These are phyloP conservation scores for Diadegma fenestrale DNA, from an alignment of 2,888 invertebrate species.

Conservation along the genomic window DNA sequence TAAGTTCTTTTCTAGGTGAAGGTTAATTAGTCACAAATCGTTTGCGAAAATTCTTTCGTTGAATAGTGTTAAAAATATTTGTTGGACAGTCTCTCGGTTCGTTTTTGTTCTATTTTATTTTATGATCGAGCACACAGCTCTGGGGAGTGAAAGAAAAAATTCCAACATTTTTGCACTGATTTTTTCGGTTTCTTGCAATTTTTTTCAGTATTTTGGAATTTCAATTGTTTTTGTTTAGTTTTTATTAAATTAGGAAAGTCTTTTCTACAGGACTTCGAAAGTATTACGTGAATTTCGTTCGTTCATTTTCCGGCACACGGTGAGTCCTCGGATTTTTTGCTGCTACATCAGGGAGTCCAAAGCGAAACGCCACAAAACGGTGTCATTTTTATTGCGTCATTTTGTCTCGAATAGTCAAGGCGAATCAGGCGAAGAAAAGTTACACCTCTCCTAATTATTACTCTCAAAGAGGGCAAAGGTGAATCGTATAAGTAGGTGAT, in stretches of 20 bases:
- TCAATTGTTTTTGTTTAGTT: no score
- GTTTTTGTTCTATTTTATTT: background rate
- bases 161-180: background rate
- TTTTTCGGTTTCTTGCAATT: background rate
- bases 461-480: constrained; percentile 2
- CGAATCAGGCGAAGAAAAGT: background rate
- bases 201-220: background rate
- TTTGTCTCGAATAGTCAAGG: background rate
- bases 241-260: no score
- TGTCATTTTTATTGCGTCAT: background rate
- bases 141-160: background rate
- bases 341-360: background rate
- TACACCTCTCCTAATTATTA: constrained; percentile 12
- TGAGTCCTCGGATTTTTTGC: background rate
- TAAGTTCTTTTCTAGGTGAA: constrained; percentile 21
- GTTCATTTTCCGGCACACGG: background rate
- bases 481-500: background rate
- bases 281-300: background rate
- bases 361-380: background rate
- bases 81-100: background rate
- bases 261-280: no score
- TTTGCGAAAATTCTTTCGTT: background rate
- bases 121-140: background rate
- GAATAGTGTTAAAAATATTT: background rate
- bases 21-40: constrained; percentile 8